A percentile compares a stretch with the other conserved stretches of the same genome.
Conservation (phyloP, 1,140 invertebrate species). For the Bombus waltoni region DNA sequence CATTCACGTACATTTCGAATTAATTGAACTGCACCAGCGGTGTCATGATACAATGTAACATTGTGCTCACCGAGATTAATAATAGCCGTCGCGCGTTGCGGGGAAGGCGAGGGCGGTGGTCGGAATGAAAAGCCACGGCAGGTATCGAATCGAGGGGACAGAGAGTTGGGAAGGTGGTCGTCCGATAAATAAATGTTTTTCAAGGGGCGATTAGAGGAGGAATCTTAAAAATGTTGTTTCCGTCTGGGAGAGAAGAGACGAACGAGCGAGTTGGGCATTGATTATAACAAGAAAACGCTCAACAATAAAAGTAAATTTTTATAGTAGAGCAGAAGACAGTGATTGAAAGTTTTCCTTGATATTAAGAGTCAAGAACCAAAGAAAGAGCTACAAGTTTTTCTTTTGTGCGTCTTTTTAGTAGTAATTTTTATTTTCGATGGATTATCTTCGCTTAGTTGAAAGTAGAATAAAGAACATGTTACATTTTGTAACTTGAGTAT, state of each 20-base stretch:
- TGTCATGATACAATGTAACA: constrained; percentile 72
- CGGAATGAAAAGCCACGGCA: constrained; percentile 16
- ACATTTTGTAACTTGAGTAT: too few species aligned
- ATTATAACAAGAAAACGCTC: neutral
- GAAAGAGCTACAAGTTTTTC: too few species aligned
- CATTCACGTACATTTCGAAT: constrained; percentile 70
- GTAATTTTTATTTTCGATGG: too few species aligned
- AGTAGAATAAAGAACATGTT: too few species aligned
- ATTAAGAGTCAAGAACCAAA: too few species aligned
- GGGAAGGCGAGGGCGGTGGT: constrained; percentile 13
- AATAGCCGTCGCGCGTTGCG: constrained; percentile 57
- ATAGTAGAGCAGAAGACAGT: neutral
- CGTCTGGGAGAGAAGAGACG: too few species aligned
- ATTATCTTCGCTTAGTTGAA: too few species aligned
- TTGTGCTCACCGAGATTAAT: constrained; percentile 71
- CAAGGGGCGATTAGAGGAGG: neutral
- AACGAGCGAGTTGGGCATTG: neutral
- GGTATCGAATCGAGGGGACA: neutral
- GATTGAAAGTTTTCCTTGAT: too few species aligned
- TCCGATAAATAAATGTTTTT: constrained; percentile 12
- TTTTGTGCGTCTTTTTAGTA: too few species aligned
- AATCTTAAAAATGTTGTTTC: neutral
- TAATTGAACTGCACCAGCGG: constrained; percentile 71
- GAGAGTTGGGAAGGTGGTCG: too few species aligned
- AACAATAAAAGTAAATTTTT: neutral